phyloP scores from a whole-genome alignment of 2,888 invertebrate species.

The Hypolimnas misippus region DNA sequence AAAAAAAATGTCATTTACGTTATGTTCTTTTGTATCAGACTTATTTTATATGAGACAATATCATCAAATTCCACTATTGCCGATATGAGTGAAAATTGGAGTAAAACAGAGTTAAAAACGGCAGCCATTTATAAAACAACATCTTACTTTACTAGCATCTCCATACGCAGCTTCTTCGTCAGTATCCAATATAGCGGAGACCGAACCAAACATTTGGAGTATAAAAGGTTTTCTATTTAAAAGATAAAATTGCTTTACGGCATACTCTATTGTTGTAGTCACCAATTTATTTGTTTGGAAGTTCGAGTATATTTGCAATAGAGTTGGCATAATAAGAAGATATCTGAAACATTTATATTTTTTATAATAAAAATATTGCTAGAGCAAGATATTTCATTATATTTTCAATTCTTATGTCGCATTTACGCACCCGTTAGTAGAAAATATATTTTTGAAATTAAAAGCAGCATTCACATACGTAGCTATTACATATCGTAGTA shows the following conservation, averaged over 20 bases:
- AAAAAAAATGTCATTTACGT: background rate
- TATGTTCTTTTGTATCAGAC: no score
- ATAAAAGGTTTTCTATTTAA: slow-evolving; percentile 99
- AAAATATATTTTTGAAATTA: slow-evolving; percentile 99
- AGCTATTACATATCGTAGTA: slow-evolving; percentile 97
- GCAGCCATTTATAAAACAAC: background rate
- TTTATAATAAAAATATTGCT: background rate
- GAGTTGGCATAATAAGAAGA: slow-evolving; percentile 98
- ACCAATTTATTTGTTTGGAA: slow-evolving; percentile 98
- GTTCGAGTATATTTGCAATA: slow-evolving; percentile 97
- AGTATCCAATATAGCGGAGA: slow-evolving; percentile 97
- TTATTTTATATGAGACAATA: no score
- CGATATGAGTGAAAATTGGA: no score
- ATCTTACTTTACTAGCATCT: slow-evolving; percentile 93
- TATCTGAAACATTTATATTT: slow-evolving; percentile 85
- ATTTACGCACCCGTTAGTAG: slow-evolving; percentile 95
- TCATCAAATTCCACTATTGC: no score
- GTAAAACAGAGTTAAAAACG: no score
- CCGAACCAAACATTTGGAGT: slow-evolving; percentile 99
- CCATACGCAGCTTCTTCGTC: slow-evolving; percentile 94
- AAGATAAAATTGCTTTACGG: slow-evolving; percentile 98
- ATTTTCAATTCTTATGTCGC: no score
- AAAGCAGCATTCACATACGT: slow-evolving; percentile 98
- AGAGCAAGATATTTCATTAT: background rate
- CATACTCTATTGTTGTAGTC: slow-evolving; percentile 97